Conservation (phyloP, 2,888 invertebrate species). For the Mantis religiosa region DNA sequence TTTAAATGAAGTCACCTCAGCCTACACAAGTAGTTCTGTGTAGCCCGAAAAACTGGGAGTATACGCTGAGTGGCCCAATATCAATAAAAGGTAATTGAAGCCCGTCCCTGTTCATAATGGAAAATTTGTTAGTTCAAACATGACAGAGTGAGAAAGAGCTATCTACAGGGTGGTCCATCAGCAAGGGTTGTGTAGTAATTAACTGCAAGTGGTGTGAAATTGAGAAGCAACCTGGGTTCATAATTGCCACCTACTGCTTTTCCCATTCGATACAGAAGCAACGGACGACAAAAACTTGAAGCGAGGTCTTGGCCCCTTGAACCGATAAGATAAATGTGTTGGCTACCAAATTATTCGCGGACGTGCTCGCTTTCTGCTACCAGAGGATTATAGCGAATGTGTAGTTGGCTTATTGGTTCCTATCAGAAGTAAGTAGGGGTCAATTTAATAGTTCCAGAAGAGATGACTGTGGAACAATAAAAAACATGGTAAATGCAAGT, state of each 20-base stretch:
- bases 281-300: neutral
- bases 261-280: neutral
- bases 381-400: no score
- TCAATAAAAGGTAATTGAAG: neutral
- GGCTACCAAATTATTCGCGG: neutral
- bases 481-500: no score
- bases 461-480: no score
- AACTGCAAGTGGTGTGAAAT: neutral
- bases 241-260: neutral
- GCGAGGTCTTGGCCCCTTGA: neutral
- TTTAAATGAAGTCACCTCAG: no score
- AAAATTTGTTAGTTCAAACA: neutral
- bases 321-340: neutral
- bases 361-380: neutral
- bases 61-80: neutral
- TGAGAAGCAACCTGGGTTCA: neutral
- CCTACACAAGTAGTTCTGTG: no score
- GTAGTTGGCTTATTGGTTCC: no score
- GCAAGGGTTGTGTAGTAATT: neutral
- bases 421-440: no score
- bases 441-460: no score
- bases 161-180: neutral
- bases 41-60: no score
- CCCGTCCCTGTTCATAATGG: neutral
- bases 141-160: neutral